A percentile compares a stretch with the other conserved stretches of the same genome.
Conservation (phyloP, 2,113 vertebrate species). For the Vidua chalybeata region DNA sequence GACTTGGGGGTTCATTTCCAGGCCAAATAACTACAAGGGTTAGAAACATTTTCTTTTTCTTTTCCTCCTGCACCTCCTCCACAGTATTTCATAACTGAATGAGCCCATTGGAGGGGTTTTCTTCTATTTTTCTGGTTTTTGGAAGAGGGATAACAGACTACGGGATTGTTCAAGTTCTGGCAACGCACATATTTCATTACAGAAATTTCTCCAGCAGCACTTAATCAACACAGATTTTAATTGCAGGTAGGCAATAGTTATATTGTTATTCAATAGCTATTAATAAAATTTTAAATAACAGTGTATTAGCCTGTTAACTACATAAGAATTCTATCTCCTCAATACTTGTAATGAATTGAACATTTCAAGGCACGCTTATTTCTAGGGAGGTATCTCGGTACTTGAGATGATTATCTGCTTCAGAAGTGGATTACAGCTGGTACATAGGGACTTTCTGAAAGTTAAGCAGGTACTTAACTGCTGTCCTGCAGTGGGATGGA, state of each 20-base stretch:
- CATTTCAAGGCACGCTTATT: not conserved
- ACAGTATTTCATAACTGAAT: slow-evolving; percentile 28
- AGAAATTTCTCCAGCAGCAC: not conserved
- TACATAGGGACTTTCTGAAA: slow-evolving; percentile 33
- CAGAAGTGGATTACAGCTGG: slow-evolving; percentile 7
- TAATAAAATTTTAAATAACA: not conserved
- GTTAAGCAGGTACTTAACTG: slow-evolving; percentile 46
- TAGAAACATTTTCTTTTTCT: not conserved
- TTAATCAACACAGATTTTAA: not conserved
- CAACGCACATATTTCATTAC: not conserved
- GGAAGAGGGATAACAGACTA: not conserved
- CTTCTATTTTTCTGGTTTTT: not conserved
- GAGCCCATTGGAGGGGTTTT: not conserved
- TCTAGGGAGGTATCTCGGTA: not conserved
- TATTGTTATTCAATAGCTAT: not conserved
- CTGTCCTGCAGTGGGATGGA: slow-evolving; percentile 33
- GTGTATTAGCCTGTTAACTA: not conserved
- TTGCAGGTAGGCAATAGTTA: not conserved
- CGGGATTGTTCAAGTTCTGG: not conserved
- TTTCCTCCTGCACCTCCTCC: not conserved
- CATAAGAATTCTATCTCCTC: not conserved
- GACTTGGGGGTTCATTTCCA: not conserved
- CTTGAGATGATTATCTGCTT: not conserved
- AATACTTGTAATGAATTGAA: not conserved
- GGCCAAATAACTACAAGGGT: not conserved